phyloP scores from a whole-genome alignment of 2,113 vertebrate species.

The Perca flavescens region DNA sequence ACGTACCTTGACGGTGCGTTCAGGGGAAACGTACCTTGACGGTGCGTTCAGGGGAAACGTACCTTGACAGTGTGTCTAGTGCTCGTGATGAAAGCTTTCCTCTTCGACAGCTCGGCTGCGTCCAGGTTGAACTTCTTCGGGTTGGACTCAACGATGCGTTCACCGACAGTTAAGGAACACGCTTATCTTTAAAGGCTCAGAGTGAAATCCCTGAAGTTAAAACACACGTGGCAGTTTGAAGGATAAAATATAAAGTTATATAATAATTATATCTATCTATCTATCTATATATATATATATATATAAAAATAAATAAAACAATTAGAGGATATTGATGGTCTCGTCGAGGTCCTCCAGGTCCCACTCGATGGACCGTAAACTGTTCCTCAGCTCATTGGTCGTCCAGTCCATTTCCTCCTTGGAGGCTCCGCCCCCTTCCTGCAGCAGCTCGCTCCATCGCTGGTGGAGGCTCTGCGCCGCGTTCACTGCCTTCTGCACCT shows the following conservation, averaged over 20 bases:
- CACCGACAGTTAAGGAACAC: conserved; percentile 65
- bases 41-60: background rate
- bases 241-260: conserved; percentile 58
- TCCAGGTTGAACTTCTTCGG: conserved; percentile 98
- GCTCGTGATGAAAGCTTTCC: conserved; percentile 95
- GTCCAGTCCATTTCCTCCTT: conserved; percentile 98
- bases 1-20: no score
- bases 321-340: conserved; percentile 96
- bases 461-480: conserved; percentile 95
- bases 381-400: conserved; percentile 97
- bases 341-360: conserved; percentile 98
- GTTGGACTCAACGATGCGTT: conserved; percentile 97
- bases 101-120: conserved; percentile 89
- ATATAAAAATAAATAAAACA: no score
- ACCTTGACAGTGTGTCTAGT: conserved; percentile 94
- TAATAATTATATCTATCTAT: no score
- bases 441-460: conserved; percentile 93
- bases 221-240: conserved; percentile 54
- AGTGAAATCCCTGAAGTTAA: background rate
- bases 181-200: background rate
- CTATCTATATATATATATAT: no score
- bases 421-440: conserved; percentile 89
- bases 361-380: conserved; percentile 98
- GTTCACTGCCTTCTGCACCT: conserved; percentile 97
- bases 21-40: no score